Conservation (phyloP, 2,888 invertebrate genomes). For the Dioctria rufipes region DNA sequence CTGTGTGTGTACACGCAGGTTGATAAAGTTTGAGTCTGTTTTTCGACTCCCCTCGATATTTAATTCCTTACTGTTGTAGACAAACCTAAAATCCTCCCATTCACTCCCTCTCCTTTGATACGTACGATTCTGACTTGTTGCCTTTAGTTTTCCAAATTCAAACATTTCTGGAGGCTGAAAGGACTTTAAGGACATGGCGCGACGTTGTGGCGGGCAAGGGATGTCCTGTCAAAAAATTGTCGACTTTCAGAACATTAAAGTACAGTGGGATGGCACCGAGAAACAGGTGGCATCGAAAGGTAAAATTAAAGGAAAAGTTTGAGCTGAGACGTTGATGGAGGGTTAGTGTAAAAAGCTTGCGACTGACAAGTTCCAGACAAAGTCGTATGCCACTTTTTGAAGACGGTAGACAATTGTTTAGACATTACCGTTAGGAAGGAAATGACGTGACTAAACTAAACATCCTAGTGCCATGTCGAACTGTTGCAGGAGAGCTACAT, state of each 20-base stretch:
- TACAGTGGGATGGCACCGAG: slow-evolving; percentile 6
- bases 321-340: slow-evolving; percentile 50
- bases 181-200: background rate
- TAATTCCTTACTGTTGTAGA: slow-evolving; percentile 22
- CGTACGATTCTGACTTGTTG: slow-evolving; percentile 53
- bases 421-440: slow-evolving; percentile 23
- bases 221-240: slow-evolving; percentile 46
- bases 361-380: slow-evolving; percentile 57
- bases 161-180: slow-evolving; percentile 50
- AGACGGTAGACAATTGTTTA: slow-evolving; percentile 55
- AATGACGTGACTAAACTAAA: slow-evolving; percentile 12
- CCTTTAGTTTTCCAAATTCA: slow-evolving; percentile 55
- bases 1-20: slow-evolving; percentile 54
- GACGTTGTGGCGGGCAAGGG: slow-evolving; percentile 1
- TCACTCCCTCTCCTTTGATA: background rate
- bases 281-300: slow-evolving; percentile 57
- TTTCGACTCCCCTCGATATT: slow-evolving; percentile 7
- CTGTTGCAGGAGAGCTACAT: too few species aligned
- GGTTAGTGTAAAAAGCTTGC: slow-evolving; percentile 53
- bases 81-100: background rate
- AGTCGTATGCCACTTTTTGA: slow-evolving; percentile 56
- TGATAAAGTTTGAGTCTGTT: slow-evolving; percentile 38
- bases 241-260: slow-evolving; percentile 51
- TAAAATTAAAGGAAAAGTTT: slow-evolving; percentile 55
- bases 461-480: slow-evolving; percentile 1